Base-by-base conservation (phyloP, 2,797 vertebrate species). In the Cheirogaleus major region DNA sequence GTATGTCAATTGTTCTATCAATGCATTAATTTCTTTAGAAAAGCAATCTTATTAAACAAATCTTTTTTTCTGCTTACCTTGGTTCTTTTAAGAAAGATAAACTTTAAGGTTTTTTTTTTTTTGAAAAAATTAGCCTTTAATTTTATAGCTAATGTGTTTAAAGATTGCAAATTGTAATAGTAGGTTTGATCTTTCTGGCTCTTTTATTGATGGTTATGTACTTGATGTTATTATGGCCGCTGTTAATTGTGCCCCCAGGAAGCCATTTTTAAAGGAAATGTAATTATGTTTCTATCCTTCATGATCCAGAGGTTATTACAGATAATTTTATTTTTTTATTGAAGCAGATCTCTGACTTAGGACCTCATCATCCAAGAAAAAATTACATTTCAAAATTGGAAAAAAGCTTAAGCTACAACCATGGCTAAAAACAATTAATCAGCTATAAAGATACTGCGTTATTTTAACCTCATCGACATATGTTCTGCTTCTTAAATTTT, bases 91-190 rank as follows among this genome's bases (percentile, higher is more conserved):
- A 57, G 65, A 93, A 73, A 52, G 25, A 69, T 63, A 93, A 86
- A 12, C 35, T 73, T 61, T 14, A 80, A 84, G 14, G 6, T 27
- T 65, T 75, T 73, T 80, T 35, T 63, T 73, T 73, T 80, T 67
- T 72, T 52, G 20, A 2, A 79, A 50, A 48, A 65, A 41, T 65
- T 52, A 91, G 14, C 30, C 14, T 91, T 96, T 91, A 80, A 67
- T 89, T 95, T 96, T 83, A 93, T 80, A 92, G 80, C 41, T 92
- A 87, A 75, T 90, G 48, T 87, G 59, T 48, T 96, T 87, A 95
- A 89, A 89, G 63, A 89, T 43, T 93, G 14, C 14, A 97, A 93
- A 92, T 78, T 83, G 7, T 69, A 94, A 76, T 92, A 84, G 93
- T 45, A 84, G 35, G 27, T 76, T 94, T 82, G 79, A 41, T 65